A percentile compares a stretch with the other conserved stretches of the same genome.
Conservation (phyloP, 2,113 vertebrate genomes). For the Chlorodrepanis virens region DNA sequence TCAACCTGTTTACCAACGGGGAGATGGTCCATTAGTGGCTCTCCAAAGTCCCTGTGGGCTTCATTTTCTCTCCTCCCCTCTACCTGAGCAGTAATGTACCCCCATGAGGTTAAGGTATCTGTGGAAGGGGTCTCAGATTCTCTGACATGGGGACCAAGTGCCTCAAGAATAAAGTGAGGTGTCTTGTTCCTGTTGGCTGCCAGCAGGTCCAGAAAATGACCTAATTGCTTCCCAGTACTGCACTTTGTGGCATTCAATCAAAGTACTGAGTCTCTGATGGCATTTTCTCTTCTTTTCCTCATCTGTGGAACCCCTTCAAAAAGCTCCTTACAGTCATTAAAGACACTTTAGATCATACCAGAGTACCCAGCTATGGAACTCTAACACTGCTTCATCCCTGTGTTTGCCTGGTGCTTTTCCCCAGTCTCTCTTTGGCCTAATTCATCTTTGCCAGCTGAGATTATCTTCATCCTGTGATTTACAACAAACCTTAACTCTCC, state of each 20-base stretch:
- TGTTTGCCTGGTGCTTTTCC: neutral
- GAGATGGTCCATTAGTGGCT: neutral
- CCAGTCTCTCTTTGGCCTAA: neutral
- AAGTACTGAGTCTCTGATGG: neutral
- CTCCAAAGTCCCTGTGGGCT: neutral
- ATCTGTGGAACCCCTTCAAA: neutral
- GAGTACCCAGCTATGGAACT: neutral
- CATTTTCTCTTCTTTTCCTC: neutral
- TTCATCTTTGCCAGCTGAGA: neutral
- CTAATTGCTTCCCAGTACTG: neutral
- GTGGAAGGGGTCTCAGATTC: neutral
- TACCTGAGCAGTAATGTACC: neutral
- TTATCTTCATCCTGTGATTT: neutral
- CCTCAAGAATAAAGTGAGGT: neutral
- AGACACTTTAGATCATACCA: neutral
- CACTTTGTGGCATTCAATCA: neutral
- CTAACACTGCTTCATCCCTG: neutral
- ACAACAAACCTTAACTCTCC: neutral
- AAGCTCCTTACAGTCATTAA: neutral
- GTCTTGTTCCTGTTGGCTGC: neutral
- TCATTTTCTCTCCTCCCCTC: accelerated
- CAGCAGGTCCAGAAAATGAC: neutral
- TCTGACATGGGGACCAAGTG: neutral
- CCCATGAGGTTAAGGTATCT: neutral
- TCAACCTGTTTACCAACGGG: slow-evolving; percentile 2